phyloP scores from a whole-genome alignment of 2,797 vertebrate genomes.

The Lutjanus argentimaculatus region DNA sequence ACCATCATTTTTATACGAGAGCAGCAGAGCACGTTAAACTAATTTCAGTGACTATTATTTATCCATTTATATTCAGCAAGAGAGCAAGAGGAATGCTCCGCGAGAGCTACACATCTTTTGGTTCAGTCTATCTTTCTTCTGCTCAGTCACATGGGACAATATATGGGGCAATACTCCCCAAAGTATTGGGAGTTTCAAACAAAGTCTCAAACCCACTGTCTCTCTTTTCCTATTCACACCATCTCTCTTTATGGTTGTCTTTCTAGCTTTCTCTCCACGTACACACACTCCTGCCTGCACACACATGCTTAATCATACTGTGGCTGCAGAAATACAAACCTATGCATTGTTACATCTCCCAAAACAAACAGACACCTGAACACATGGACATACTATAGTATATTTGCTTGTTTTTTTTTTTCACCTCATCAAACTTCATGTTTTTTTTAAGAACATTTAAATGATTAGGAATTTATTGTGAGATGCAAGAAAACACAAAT shows the following conservation, averaged over 20 bases:
- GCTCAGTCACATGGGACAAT: conserved; percentile 81
- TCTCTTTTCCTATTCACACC: conserved; percentile 57
- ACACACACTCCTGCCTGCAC: conserved; percentile 5
- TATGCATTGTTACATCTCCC: conserved; percentile 41
- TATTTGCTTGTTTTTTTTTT: conserved; percentile 14
- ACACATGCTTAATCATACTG: conserved; percentile 39
- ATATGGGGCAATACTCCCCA: conserved; percentile 79
- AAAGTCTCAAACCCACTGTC: conserved; percentile 74
- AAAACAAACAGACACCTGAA: conserved; percentile 50
- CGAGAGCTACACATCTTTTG: conserved; percentile 57
- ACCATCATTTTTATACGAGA: conserved; percentile 37
- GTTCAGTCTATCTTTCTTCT: conserved; percentile 68
- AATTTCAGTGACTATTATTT: conserved; percentile 65
- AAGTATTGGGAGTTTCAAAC: conserved; percentile 82
- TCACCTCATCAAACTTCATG: background rate
- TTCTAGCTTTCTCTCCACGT: conserved; percentile 64
- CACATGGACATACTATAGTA: conserved; percentile 11
- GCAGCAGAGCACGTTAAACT: conserved; percentile 41
- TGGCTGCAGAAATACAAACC: conserved; percentile 59
- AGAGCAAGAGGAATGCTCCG: conserved; percentile 66
- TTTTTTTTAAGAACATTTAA: conserved; percentile 7
- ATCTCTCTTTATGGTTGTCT: conserved; percentile 59
- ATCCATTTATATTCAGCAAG: conserved; percentile 77
- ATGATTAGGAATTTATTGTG: conserved; percentile 8
- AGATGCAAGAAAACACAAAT: conserved; percentile 1